Conservation (phyloP, 2,888 invertebrate genomes). For the Conus canariensis region DNA sequence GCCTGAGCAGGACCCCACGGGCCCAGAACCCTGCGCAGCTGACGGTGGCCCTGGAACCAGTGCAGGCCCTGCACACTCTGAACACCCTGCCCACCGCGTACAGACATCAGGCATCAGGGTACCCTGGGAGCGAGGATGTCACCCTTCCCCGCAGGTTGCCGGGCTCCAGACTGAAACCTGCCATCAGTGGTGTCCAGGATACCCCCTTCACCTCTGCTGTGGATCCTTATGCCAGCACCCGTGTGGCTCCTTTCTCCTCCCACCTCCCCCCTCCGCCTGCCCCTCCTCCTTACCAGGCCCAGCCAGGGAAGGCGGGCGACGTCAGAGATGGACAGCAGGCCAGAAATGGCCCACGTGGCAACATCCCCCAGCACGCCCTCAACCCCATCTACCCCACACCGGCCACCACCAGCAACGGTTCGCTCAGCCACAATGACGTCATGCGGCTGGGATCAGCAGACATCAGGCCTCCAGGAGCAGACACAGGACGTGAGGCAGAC, state of each 20-base stretch:
- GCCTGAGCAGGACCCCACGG: neutral
- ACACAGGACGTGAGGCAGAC: no score
- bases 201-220: conserved; percentile 13
- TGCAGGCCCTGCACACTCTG: neutral
- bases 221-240: conserved; percentile 23
- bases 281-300: neutral
- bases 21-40: conserved; percentile 5
- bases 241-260: neutral
- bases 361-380: neutral
- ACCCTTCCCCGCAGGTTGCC: conserved; percentile 13
- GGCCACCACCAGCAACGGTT: neutral
- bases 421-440: neutral
- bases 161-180: neutral
- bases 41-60: neutral
- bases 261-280: neutral
- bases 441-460: no score
- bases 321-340: neutral
- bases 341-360: neutral
- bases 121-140: neutral
- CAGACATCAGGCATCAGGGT: neutral
- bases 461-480: no score
- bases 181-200: neutral
- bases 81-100: neutral
- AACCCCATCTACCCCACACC: neutral
- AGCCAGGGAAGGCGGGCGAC: neutral